Base-by-base conservation (phyloP, 2,888 invertebrate genomes). In the Heliothis peltigera region DNA sequence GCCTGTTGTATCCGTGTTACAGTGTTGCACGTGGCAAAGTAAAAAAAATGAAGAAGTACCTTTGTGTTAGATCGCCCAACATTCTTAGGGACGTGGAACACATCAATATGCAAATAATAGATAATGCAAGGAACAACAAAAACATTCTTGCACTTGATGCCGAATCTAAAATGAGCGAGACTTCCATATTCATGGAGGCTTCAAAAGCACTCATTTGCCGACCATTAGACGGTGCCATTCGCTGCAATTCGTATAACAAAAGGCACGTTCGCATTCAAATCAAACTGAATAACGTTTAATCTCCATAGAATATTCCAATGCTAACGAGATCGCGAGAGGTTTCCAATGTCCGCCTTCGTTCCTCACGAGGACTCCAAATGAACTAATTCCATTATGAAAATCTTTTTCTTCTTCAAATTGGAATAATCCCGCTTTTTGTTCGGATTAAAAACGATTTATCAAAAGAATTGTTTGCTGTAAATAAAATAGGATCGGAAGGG, bases 361-460 rank as follows among this genome's bases (percentile, higher is more conserved):
- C 54, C 66, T 75, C 65, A 62, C 64, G 59, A 72, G 67, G 63
- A 56, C 70, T 70, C 55, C 46, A 80, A 80, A 79, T 79, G 77
- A 78, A 81, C 83, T 81, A 84, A 86, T 79, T 83, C 80, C 81
- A 84, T 86, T 85, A 81, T 73, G 65, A 79, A 82, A 82, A 78
- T 83, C 79, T 83, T 83, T 81, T 80, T 75, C 72, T 75, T 67
- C 67, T 54, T 61, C 65, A 77, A 75, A 81, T 79, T 78, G 73
- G 67, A 80, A 81, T 84, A 81, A 85, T 81, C 79, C 64, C 72
- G 77, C 83, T 80, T 79, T 84, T 85, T 81, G 79, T 84, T 74
- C 63, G 75, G 82, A 84, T 85, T 86, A 83, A 84, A 87, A 87
- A 77, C 82, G 78, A 85, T 86, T 86, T 86, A 81, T 84, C 85